Conservation (phyloP, 2,888 invertebrate genomes). For the Glyphotaelius pellucidus region DNA sequence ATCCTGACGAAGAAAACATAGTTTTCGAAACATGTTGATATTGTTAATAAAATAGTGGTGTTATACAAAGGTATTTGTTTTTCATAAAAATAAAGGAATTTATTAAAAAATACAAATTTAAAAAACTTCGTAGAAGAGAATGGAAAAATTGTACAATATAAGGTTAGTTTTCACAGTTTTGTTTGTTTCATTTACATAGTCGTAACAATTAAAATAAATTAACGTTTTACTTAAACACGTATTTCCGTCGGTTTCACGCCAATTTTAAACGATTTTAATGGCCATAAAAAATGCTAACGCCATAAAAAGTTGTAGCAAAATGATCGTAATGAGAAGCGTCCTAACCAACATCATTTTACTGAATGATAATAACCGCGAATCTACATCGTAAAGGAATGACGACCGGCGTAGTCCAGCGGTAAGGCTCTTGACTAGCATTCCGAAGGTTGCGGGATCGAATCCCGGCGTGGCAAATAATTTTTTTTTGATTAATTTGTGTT, state of each 20-base stretch:
- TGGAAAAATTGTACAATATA: neutral
- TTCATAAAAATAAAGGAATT: too few species aligned
- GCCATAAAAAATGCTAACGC: neutral
- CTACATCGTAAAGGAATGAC: too few species aligned
- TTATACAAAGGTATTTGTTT: too few species aligned
- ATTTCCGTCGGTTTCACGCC: neutral
- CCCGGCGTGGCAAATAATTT: too few species aligned
- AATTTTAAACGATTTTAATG: neutral
- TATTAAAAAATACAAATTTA: too few species aligned
- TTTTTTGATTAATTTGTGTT: too few species aligned
- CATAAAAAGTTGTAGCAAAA: neutral
- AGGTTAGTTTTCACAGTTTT: neutral
- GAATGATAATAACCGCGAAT: neutral
- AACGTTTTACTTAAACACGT: neutral
- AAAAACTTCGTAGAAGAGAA: neutral
- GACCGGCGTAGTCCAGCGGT: too few species aligned
- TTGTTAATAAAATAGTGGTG: too few species aligned
- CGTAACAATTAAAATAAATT: neutral
- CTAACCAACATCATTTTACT: neutral
- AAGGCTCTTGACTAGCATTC: too few species aligned
- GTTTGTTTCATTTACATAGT: neutral
- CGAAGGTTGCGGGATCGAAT: too few species aligned
- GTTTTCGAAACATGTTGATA: too few species aligned
- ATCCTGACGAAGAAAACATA: too few species aligned
- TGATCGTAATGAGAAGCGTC: neutral